A percentile compares a stretch with the other conserved stretches of the same genome.
Evolutionary conservation across 2,888 invertebrate genomes (phyloP).

Genomic region (Norana najaformis): DNA sequence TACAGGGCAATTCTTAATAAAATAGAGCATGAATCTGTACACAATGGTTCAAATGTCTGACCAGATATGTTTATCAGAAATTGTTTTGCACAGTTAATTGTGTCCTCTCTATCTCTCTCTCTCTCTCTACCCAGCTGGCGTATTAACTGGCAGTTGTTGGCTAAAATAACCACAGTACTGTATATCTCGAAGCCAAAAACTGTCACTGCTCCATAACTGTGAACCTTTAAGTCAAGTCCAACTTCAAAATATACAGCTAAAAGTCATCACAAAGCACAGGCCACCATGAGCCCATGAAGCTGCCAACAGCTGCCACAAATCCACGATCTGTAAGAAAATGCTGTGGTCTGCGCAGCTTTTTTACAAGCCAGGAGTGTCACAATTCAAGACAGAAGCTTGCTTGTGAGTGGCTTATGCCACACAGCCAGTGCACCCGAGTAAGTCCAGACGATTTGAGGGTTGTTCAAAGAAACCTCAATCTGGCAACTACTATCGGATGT

Average conservation of each 20-base stretch:
- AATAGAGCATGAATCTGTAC: constrained; percentile 5
- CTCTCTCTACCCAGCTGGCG: neutral
- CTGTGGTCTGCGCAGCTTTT: neutral
- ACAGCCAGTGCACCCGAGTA: neutral
- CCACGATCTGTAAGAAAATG: neutral
- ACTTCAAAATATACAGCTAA: neutral
- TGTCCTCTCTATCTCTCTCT: no score
- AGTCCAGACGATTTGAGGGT: neutral
- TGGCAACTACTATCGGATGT: neutral
- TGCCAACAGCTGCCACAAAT: neutral
- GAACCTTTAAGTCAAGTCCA: neutral
- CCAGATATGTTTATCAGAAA: constrained; percentile 10
- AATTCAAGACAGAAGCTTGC: neutral
- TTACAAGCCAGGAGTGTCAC: neutral
- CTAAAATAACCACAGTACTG: neutral
- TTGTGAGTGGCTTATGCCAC: neutral
- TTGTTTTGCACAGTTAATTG: neutral
- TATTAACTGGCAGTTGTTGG: neutral
- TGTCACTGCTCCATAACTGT: neutral
- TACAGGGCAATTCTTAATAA: neutral
- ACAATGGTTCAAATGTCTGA: no score
- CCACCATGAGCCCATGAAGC: neutral
- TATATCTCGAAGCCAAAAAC: constrained; percentile 1
- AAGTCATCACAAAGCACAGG: neutral
- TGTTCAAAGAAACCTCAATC: neutral